Base-by-base conservation (phyloP, 2,113 vertebrate species). In the Chascanopsetta lugubris region DNA sequence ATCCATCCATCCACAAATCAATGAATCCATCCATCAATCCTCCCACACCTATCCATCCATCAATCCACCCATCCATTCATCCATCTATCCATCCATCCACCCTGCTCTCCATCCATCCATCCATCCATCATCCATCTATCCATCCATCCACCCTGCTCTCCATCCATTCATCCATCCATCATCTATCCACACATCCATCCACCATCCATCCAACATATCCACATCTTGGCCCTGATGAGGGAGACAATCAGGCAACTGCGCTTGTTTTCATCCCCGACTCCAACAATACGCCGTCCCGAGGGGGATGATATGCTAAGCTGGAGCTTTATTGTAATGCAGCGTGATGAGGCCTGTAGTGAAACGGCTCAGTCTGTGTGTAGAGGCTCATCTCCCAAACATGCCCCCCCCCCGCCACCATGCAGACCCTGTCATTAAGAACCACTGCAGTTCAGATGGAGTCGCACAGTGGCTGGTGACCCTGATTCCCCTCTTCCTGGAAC, bases 311-410 rank as follows among this genome's bases (percentile, higher is more conserved):
- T 57, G 72, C 70, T 76, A 43, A 69, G 71, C 72, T 57, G 61
- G 32, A 79, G 74, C 78, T 83, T 85, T 83, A 86, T 87, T 85
- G 60, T 85, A 74, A 74, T 82, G 73, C 82, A 50, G 66, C 10
- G 26, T 51, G 74, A 78, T 82, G 80, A 74, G 42, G 56, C 55
- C 70, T 21, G 67, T 38, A 73, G 64, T 64, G 69, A 72, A 61
- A 60, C 17, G 7, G 29, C 57, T 71, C 78, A 24, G 29, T 50
- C 54, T 80, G 49, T 67, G 49, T 67, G 67, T 72, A 66, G 59
- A 67, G 29, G 38, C 49, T 76, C 66, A 55, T 82, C 54, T 63
- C 60, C 56, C 18, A 49, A 55, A 63, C 51, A 50, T n/a, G n/a
- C n/a, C n/a, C n/a, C n/a, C n/a, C n/a, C n/a, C n/a, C n/a, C n/a